Evolutionary conservation across 1,140 invertebrate genomes (phyloP).

Genomic region (Galleria mellonella): DNA sequence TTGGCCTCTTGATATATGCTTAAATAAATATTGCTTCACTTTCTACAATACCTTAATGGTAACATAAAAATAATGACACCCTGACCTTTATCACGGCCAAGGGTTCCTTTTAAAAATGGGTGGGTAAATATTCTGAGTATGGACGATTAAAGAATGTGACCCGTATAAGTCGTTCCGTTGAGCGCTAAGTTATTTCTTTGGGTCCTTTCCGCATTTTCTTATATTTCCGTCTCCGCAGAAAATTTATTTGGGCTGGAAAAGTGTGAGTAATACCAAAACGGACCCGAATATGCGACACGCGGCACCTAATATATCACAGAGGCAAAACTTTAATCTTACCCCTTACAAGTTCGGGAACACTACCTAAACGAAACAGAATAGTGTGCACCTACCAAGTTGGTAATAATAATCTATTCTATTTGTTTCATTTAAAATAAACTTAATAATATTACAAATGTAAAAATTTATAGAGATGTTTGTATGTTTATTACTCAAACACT

Average conservation of each 20-base stretch:
- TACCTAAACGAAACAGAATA: constrained; percentile 9
- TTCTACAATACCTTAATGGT: no score
- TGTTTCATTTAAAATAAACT: no score
- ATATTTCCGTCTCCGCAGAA: constrained; percentile 24
- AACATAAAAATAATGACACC: neutral
- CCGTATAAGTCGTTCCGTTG: constrained; percentile 14
- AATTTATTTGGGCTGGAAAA: constrained; percentile 32
- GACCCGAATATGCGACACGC: constrained; percentile 29
- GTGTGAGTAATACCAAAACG: constrained; percentile 28
- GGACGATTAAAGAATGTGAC: constrained; percentile 13
- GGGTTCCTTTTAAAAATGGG: neutral
- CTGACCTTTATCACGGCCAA: neutral
- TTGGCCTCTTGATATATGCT: no score
- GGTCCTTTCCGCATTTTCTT: constrained; percentile 23
- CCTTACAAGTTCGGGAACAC: constrained; percentile 16
- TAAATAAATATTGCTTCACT: no score
- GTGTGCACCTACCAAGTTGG: no score
- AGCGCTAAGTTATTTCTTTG: constrained; percentile 12
- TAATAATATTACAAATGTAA: no score
- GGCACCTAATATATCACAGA: constrained; percentile 33
- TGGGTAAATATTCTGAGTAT: constrained; percentile 8
- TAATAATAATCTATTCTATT: no score
- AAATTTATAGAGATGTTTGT: no score
- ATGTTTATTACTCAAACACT: no score
- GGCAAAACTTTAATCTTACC: constrained; percentile 29